Percentiles rank a stretch among this genome's conserved stretches.
Evolutionary conservation across 2,113 vertebrate genomes (phyloP).

Genomic region (Macaca fascicularis): T2T-MFA8v1.1 NC_088386.1:113616001-113616500

Average conservation of each 20-base stretch:
- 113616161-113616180: background rate
- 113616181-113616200: background rate
- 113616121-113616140: background rate
- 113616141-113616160: background rate
- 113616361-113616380: background rate
- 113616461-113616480: fast-evolving
- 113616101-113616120: background rate
- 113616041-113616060: background rate
- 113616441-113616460: background rate
- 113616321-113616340: background rate
- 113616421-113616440: background rate
- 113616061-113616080: background rate
- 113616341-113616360: background rate
- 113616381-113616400: background rate
- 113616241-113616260: background rate
- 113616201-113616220: background rate
- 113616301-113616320: background rate
- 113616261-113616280: background rate
- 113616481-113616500: background rate
- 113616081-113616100: background rate
- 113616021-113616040: background rate
- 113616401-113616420: background rate
- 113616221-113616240: background rate
- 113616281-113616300: background rate
- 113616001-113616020: background rate